These are phyloP conservation scores for Bombus haemorrhoidalis DNA, from an alignment of 1,140 invertebrate genomes.

Conservation along the genomic window DNA sequence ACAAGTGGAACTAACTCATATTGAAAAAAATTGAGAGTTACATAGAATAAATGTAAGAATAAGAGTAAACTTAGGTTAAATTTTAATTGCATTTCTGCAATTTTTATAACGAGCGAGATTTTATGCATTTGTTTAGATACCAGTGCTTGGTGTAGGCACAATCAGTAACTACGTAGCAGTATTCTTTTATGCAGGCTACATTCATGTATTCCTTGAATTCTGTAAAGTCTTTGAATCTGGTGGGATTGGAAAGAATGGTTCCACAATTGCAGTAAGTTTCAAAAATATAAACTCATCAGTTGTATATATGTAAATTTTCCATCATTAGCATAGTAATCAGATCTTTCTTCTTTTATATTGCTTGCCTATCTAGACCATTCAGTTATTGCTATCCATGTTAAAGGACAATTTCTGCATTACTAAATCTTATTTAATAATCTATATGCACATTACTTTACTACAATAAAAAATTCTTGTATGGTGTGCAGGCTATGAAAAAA, in stretches of 20 bases:
- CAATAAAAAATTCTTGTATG: conserved; percentile 19
- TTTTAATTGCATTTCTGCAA: conserved; percentile 2
- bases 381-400: conserved; percentile 11
- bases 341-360: conserved; percentile 52
- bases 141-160: conserved; percentile 82
- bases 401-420: conserved; percentile 31
- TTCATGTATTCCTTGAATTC: conserved; percentile 86
- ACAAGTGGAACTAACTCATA: conserved; percentile 59
- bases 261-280: conserved; percentile 93
- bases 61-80: conserved; percentile 25
- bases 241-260: conserved; percentile 96
- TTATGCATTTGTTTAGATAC: conserved; percentile 83
- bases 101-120: conserved; percentile 59
- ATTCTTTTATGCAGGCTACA: conserved; percentile 86
- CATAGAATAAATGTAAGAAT: neutral
- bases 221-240: conserved; percentile 87
- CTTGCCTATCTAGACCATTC: conserved; percentile 40
- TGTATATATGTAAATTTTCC: conserved; percentile 35
- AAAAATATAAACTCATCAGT: conserved; percentile 22
- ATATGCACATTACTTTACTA: conserved; percentile 21
- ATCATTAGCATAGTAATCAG: conserved; percentile 44
- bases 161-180: conserved; percentile 84
- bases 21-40: neutral
- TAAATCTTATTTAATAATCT: conserved; percentile 35
- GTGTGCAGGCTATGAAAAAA: conserved; percentile 12